Base-by-base conservation (phyloP, 2,797 vertebrate genomes). In the Telmatherina bonti region DNA sequence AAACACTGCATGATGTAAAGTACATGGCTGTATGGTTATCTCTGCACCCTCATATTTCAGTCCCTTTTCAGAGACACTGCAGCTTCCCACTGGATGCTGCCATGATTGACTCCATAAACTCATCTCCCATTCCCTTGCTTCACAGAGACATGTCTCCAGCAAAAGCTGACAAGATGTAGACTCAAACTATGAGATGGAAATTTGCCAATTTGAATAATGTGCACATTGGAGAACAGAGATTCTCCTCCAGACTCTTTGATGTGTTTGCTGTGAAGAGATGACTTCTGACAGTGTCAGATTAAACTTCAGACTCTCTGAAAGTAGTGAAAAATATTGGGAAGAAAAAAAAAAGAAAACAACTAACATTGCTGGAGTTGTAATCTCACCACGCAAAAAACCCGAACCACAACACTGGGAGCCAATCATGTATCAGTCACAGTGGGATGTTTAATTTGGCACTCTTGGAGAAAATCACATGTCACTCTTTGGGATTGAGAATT, bases 381-480 rank as follows among this genome's bases (percentile, higher is more conserved):
- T 85, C 89, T 90, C 87, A 83, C 75, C 33, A 76, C 67, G 86
- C 87, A 80, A 85, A 90, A n/a, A 64, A 89, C 88, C 83, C 85
- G 79, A 68, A 90, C 82, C 85, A 69, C 70, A 88, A 74, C 76
- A 85, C 85, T 83, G 66, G 51, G 10, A 86, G 87, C 75, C 81
- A 76, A 83, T 51, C 76, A 91, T 81, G 85, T 89, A 91, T 91
- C 88, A 92, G 83, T 86, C 87, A 89, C 88, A 86, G 81, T 74
- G 91, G 85, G 86, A 92, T 81, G 91, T 85, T 85, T 87, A 74
- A 83, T 85, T 87, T 78, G 82, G 70, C 70, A 43, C 67, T 60
- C 58, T 76, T 43, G 0, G 81, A 86, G 84, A 75, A 88, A 84
- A 87, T 86, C 80, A 70, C 62, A 74, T 67, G 75, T 79, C 87